phyloP scores from a whole-genome alignment of 2,797 vertebrate species.

The Sebastes paucispinis region DNA sequence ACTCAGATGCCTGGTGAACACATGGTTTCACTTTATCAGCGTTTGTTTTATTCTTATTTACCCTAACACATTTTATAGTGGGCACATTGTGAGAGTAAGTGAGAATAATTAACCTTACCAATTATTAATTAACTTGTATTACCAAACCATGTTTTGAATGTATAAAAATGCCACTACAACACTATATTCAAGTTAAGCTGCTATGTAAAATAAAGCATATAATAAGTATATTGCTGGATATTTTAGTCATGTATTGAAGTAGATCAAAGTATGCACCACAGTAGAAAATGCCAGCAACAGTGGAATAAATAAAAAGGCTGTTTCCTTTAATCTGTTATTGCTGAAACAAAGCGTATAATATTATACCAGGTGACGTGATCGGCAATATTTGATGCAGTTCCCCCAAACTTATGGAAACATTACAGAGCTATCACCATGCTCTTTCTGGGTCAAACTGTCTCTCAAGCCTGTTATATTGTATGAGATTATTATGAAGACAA shows the following conservation, averaged over 20 bases:
- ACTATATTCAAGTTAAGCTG: slow-evolving; percentile 1
- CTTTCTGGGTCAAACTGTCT: neutral
- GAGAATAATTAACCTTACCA: slow-evolving; percentile 33
- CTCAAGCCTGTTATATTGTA: neutral
- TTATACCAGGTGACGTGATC: neutral
- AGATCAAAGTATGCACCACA: neutral
- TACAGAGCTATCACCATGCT: neutral
- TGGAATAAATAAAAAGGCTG: neutral
- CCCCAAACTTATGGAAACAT: neutral
- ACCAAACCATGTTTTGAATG: slow-evolving; percentile 3
- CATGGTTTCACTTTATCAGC: slow-evolving; percentile 42
- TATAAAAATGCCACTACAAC: slow-evolving; percentile 3
- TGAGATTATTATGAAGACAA: neutral
- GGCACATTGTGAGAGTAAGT: slow-evolving; percentile 6
- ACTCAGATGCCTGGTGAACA: slow-evolving; percentile 56
- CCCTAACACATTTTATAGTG: slow-evolving; percentile 16
- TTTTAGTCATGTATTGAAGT: slow-evolving; percentile 4
- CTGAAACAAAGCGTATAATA: neutral
- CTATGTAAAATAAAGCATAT: neutral
- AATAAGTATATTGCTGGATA: neutral
- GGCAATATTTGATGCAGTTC: neutral
- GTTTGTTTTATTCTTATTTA: slow-evolving; percentile 41
- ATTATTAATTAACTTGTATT: slow-evolving; percentile 47
- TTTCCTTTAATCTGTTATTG: neutral
- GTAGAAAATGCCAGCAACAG: neutral